Evolutionary conservation across 2,888 invertebrate genomes (phyloP), one percentile per base, ranked within the genome.

Genomic region (Elgonia sp.): DNA sequence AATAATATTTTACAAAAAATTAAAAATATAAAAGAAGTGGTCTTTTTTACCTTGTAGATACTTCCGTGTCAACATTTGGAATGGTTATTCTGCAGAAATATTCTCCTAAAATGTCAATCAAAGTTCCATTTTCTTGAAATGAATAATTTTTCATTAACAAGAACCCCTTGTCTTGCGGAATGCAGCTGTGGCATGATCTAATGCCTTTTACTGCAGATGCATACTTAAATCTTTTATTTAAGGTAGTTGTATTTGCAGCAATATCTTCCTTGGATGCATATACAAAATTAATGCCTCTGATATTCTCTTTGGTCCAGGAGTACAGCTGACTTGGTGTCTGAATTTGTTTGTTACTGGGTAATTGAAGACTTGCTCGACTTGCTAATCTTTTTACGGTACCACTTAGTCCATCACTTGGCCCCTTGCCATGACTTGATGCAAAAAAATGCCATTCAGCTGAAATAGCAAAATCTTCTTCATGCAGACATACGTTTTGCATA

Each of bases 361-460:
- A 40, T 62, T 86, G 81, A n/a, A 85, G 76, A 18, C 77, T 86
- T 20, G 70, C 72, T 76, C 20, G 37, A 9, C 20, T 39, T 9
- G 73, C 75, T 75, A 81, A 69, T 69, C 81, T 65, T 60, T 88
- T 88, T 0, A 88, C 16, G 16, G 76, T 75, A n/a, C 84, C 76
- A 16, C 88, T 75, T 20, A 84, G 37, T 14, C 88, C 88, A 63
- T 85, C 76, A 62, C 81, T 69, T 69, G 76, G 84, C 46, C 60
- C 67, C 42, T 65, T 76, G 8, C 76, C 70, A 55, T 84, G 76
- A 12, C 76, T 18, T 40, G 81, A 70, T 4, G 42, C 46, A 18
- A 81, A 84, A 72, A 53, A 73, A 16, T 75, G 73, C 86, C 86
- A 82, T 39, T 67, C 70, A 2, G 80, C 86, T 40, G 62, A 37